Evolutionary conservation across 2,797 vertebrate species (phyloP), one percentile per base, ranked within the genome.

Genomic region (Microctenopoma stevenorrisi): DNA sequence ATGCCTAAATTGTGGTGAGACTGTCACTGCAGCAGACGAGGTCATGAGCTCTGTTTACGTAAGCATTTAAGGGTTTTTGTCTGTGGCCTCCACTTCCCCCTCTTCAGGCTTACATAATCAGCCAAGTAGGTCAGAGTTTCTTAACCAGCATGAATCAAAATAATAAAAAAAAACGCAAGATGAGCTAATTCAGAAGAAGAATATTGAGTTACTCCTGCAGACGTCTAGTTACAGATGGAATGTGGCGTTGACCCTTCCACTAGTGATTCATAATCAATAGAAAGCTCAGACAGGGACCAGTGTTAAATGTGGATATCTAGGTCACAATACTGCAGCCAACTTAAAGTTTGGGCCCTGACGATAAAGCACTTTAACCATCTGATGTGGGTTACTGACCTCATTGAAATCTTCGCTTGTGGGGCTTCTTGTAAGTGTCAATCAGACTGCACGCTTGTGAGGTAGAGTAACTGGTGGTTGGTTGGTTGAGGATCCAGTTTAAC

Each of bases 71-170:
- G 44, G 6, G 9, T 50, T 78, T 64, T 73, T 81, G 22, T 74
- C 63, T 74, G 70, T 64, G 54, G 61, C 35, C 52, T 85, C 49
- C 49, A 43, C 67, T 81, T 81, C 64, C 63, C 43, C 30, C 5
- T 60, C 47, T 52, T 4, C 13, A 37, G 15, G 68, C 49, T 74
- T 81, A 72, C 74, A 76, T 67, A 82, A 78, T 75, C 28, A 58
- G 38, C 60, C 64, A 88, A 84, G 6, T 77, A 70, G 72, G 68
- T 84, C 81, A 78, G 40, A 79, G 70, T 54, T 75, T 79, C 40
- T 64, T 47, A 64, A 67, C 15, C 30, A 48, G 26, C n/a, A 3
- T 11, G 38, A 63, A 54, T 22, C 28, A 6, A 30, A 30, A 22
- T 22, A 30, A 30, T 6, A 4, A 6, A 30, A 30, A 28, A 68